Percentiles rank a stretch among this genome's conserved stretches.
Conservation (phyloP, 2,888 invertebrate species). For the Gerosis bhagava region DNA sequence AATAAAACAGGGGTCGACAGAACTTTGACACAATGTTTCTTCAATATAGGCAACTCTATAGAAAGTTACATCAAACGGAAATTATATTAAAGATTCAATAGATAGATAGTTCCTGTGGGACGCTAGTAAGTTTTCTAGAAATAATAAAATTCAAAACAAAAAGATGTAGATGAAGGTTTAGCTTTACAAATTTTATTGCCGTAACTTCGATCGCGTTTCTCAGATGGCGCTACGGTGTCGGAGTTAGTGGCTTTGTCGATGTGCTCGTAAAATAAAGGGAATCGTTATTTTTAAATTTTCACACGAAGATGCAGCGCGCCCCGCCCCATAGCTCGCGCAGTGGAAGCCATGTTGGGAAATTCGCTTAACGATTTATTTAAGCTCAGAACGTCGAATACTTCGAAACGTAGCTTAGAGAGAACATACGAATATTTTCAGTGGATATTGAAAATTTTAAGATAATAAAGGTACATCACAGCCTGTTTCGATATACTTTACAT, state of each 20-base stretch:
- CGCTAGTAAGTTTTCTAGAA: conserved; percentile 15
- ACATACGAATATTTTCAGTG: too few species aligned
- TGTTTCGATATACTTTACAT: too few species aligned
- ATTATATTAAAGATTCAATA: too few species aligned
- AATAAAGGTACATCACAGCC: too few species aligned
- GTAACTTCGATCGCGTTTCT: conserved; percentile 16
- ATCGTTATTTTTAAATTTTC: conserved; percentile 63
- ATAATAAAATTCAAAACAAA: conserved; percentile 5
- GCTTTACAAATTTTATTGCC: conserved; percentile 4
- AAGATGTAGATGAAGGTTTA: background rate
- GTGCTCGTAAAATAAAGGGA: conserved; percentile 57
- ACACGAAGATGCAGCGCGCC: conserved; percentile 41
- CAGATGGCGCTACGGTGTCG: conserved; percentile 22
- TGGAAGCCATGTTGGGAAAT: conserved; percentile 76
- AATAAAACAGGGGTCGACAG: conserved; percentile 70
- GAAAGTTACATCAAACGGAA: conserved; percentile 20
- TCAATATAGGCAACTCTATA: conserved; percentile 19
- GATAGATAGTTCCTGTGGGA: conserved; percentile 10
- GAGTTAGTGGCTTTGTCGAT: conserved; percentile 22
- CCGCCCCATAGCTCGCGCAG: conserved; percentile 44
- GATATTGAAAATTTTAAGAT: too few species aligned
- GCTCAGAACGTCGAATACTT: conserved; percentile 49
- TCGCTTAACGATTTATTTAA: conserved; percentile 72
- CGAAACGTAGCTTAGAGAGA: background rate
- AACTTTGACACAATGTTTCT: conserved; percentile 35